Percentiles rank a stretch among this genome's conserved stretches.
These are phyloP conservation scores for Oreocharis arfaki DNA, from an alignment of 2,113 vertebrate species.

Conservation along the genomic window DNA sequence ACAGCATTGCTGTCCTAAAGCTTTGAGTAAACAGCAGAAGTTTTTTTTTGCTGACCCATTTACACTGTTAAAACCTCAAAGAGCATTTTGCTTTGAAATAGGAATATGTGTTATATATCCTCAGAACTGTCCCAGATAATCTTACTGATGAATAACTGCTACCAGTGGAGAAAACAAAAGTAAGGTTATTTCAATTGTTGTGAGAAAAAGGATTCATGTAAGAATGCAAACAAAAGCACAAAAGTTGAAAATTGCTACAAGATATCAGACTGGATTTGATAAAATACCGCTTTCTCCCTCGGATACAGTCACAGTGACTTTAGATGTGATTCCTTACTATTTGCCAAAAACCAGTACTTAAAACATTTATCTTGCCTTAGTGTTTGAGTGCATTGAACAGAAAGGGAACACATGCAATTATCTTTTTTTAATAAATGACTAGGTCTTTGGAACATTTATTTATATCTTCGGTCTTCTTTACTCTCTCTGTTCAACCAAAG, in stretches of 20 bases:
- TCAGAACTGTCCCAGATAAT: neutral
- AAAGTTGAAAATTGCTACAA: neutral
- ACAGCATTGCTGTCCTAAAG: accelerated
- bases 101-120: neutral
- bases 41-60: neutral
- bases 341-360: neutral
- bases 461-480: neutral
- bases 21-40: neutral
- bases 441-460: neutral
- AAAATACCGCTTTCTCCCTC: neutral
- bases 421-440: neutral
- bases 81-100: neutral
- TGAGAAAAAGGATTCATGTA: neutral
- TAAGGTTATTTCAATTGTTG: neutral
- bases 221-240: neutral
- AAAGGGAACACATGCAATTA: neutral
- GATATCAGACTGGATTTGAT: neutral
- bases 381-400: neutral
- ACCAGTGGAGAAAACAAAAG: neutral
- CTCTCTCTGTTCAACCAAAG: neutral
- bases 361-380: neutral
- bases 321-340: neutral
- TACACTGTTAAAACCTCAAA: neutral
- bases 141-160: neutral
- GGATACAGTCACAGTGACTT: neutral